Evolutionary conservation across 2,113 vertebrate genomes (phyloP).

Genomic region (Sciurus niger): DNA sequence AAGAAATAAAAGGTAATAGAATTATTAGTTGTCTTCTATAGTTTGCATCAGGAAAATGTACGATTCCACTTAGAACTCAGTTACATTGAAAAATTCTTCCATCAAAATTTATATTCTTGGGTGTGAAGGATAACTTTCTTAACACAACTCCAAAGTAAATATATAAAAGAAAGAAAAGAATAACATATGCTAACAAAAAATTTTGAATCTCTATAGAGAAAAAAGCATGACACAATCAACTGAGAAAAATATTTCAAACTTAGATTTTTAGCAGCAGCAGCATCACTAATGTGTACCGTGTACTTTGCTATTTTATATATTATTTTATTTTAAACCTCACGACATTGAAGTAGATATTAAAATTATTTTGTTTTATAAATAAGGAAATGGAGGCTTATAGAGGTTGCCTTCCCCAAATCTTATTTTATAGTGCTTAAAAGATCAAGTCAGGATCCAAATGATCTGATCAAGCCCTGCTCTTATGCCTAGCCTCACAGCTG

Average conservation of each 20-base stretch:
- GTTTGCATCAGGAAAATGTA: slow-evolving; percentile 44
- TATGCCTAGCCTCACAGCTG: not conserved
- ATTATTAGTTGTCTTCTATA: not conserved
- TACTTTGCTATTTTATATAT: not conserved
- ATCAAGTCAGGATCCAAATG: slow-evolving; percentile 5
- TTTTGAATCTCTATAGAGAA: slow-evolving; percentile 1
- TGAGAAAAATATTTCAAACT: slow-evolving; percentile 1
- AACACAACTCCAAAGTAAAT: slow-evolving; percentile 51
- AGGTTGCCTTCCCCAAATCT: not conserved
- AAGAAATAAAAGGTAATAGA: not conserved
- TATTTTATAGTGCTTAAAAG: slow-evolving; percentile 26
- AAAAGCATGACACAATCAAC: not conserved
- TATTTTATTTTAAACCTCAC: slow-evolving; percentile 24
- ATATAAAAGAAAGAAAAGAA: slow-evolving; percentile 35
- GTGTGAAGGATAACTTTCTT: slow-evolving; percentile 50
- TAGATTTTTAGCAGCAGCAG: slow-evolving; percentile 1
- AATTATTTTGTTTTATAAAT: slow-evolving; percentile 30
- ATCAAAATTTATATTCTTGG: slow-evolving; percentile 23
- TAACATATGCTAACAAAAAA: not conserved
- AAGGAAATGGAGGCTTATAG: not conserved
- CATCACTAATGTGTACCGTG: not conserved
- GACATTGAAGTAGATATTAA: not conserved
- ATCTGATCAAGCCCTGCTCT: slow-evolving; percentile 18
- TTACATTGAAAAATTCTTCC: slow-evolving; percentile 20
- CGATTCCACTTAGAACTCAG: slow-evolving; percentile 40